phyloP scores from a whole-genome alignment of 2,888 invertebrate genomes.

The Linyphia triangularis region DNA sequence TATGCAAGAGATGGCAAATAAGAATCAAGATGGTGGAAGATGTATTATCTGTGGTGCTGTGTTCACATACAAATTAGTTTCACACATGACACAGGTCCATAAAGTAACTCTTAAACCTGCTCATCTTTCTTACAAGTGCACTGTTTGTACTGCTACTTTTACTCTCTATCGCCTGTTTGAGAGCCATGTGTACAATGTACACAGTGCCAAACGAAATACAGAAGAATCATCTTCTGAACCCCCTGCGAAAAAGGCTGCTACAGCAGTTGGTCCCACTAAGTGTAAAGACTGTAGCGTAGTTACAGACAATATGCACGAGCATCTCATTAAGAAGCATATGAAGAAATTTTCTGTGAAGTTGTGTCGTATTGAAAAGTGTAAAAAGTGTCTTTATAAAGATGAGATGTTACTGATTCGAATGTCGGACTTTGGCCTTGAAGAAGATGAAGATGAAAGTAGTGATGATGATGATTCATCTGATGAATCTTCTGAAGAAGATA shows the following conservation, averaged over 20 bases:
- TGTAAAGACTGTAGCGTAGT: conserved; percentile 75
- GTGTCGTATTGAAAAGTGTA: conserved; percentile 77
- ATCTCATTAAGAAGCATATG: conserved; percentile 75
- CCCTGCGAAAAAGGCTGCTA: conserved; percentile 35
- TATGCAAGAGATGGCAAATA: conserved; percentile 97
- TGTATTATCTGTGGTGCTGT: conserved; percentile 97
- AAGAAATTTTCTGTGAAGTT: conserved; percentile 76
- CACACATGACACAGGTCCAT: conserved; percentile 95
- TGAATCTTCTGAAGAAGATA: conserved; percentile 12
- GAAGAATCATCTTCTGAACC: conserved; percentile 60
- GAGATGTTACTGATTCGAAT: conserved; percentile 75
- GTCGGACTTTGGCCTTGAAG: conserved; percentile 75
- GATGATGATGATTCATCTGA: conserved; percentile 25
- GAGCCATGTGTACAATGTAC: conserved; percentile 95
- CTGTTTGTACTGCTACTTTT: conserved; percentile 95
- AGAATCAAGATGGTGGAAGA: conserved; percentile 94
- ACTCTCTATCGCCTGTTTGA: conserved; percentile 97
- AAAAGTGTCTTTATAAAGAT: conserved; percentile 76
- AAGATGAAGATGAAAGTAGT: conserved; percentile 48
- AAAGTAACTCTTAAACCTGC: conserved; percentile 94
- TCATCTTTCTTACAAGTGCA: conserved; percentile 95
- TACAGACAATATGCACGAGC: conserved; percentile 69
- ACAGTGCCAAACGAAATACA: conserved; percentile 82
- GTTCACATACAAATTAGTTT: conserved; percentile 94
- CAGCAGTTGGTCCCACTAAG: conserved; percentile 36